phyloP scores from a whole-genome alignment of 2,797 vertebrate genomes.

The Bradypodion ventrale region DNA sequence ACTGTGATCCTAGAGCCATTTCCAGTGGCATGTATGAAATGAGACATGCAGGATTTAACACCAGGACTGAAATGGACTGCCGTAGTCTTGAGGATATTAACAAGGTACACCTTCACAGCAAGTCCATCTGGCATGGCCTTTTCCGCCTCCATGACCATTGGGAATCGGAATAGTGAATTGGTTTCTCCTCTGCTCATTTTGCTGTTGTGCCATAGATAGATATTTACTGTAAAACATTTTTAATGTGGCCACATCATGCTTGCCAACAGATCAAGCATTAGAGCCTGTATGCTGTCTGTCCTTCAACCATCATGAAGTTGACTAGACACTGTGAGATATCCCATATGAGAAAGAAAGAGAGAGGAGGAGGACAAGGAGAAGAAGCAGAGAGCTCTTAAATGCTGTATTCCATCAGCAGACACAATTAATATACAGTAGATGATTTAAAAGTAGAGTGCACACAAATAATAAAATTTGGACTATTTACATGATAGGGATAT shows the following conservation, averaged over 20 bases:
- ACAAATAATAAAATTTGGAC: slow-evolving; percentile 63
- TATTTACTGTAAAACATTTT: neutral
- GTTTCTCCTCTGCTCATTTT: no score
- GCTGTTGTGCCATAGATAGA: neutral
- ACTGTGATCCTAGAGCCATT: no score
- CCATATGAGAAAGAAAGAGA: neutral
- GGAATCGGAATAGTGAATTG: no score
- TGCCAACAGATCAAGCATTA: no score
- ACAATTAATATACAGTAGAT: slow-evolving; percentile 61
- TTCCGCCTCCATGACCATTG: no score
- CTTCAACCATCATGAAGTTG: slow-evolving; percentile 37
- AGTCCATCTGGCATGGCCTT: no score
- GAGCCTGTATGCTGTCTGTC: slow-evolving; percentile 34
- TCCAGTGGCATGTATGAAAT: no score
- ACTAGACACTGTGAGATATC: slow-evolving; percentile 48
- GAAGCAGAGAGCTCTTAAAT: slow-evolving; percentile 36
- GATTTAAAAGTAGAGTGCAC: slow-evolving; percentile 54
- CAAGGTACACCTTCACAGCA: no score
- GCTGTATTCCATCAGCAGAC: slow-evolving; percentile 55
- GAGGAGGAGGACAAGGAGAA: slow-evolving; percentile 34
- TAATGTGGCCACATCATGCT: neutral
- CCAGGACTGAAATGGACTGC: no score
- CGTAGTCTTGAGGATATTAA: no score
- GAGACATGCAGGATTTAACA: no score
- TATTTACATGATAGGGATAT: slow-evolving; percentile 46